A percentile compares a stretch with the other conserved stretches of the same genome.
phyloP scores from a whole-genome alignment of 1,140 invertebrate species.

The Eriosoma lanigerum region DNA sequence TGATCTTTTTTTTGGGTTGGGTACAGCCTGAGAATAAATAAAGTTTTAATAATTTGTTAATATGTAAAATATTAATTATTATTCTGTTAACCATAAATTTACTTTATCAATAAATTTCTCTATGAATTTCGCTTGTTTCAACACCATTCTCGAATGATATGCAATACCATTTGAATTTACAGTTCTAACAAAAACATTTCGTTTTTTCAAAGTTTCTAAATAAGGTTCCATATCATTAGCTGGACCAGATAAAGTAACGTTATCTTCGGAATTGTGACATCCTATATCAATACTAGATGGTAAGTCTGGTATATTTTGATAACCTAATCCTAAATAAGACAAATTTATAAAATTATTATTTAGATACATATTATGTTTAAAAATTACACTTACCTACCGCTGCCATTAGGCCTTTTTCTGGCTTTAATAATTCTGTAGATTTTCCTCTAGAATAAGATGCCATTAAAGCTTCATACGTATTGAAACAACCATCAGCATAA shows the following conservation, averaged over 20 bases:
- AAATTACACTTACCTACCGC: conserved; percentile 52
- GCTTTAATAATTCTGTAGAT: conserved; percentile 20
- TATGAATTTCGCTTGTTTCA: conserved; percentile 68
- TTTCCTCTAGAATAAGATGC: conserved; percentile 65
- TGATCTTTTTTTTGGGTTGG: conserved; percentile 60
- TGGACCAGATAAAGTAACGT: conserved; percentile 70
- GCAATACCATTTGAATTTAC: conserved; percentile 71
- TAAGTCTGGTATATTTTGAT: conserved; percentile 61
- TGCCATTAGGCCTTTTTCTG: conserved; percentile 53
- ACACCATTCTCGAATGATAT: conserved; percentile 78
- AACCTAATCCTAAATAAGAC: conserved; percentile 54
- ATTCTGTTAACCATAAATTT: neutral
- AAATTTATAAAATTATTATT: conserved; percentile 3
- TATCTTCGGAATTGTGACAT: conserved; percentile 71
- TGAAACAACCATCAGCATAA: conserved; percentile 84
- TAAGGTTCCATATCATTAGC: conserved; percentile 60
- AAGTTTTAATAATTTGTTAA: neutral
- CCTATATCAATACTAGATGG: conserved; percentile 70
- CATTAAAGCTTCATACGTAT: conserved; percentile 78
- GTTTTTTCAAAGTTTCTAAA: conserved; percentile 61
- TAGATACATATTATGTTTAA: neutral
- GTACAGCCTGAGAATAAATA: conserved; percentile 59
- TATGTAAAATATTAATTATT: neutral
- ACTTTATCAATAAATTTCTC: conserved; percentile 65
- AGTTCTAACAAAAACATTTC: conserved; percentile 74